A percentile compares a stretch with the other conserved stretches of the same genome.
These are phyloP conservation scores for Butorides virescens DNA, from an alignment of 2,113 vertebrate species.

Conservation along the genomic window DNA sequence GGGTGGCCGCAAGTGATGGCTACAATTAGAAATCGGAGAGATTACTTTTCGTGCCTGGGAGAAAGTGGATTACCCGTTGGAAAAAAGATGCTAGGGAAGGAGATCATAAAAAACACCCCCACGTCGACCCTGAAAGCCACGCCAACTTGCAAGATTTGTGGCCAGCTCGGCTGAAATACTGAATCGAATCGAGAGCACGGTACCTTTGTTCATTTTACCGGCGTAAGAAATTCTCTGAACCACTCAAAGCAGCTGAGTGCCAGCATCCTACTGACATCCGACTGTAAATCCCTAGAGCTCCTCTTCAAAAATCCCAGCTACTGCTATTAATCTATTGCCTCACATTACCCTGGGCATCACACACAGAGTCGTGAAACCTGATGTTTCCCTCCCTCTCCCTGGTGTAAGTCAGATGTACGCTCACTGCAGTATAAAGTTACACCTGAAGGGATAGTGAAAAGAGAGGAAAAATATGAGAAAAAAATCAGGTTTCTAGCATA, in stretches of 20 bases:
- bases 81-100: not conserved
- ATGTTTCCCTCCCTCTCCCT: not conserved
- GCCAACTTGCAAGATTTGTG: not conserved
- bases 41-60: not conserved
- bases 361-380: not conserved
- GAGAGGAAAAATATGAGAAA: not conserved
- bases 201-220: not conserved
- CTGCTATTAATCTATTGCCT: not conserved
- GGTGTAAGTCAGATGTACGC: not conserved
- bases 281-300: not conserved
- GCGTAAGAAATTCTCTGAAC: not conserved
- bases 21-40: slow-evolving; percentile 48
- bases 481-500: not conserved
- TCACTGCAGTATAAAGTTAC: not conserved
- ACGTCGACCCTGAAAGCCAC: not conserved
- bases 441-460: not conserved
- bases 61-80: fast-evolving
- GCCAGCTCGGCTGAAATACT: not conserved
- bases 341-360: not conserved
- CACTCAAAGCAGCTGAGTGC: not conserved
- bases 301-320: not conserved
- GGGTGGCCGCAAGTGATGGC: slow-evolving; percentile 97
- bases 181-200: fast-evolving
- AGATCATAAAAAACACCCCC: fast-evolving
- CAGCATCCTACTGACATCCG: not conserved